Evolutionary conservation across 2,888 invertebrate species (phyloP).

Genomic region (Drosophila glabriapex): DNA sequence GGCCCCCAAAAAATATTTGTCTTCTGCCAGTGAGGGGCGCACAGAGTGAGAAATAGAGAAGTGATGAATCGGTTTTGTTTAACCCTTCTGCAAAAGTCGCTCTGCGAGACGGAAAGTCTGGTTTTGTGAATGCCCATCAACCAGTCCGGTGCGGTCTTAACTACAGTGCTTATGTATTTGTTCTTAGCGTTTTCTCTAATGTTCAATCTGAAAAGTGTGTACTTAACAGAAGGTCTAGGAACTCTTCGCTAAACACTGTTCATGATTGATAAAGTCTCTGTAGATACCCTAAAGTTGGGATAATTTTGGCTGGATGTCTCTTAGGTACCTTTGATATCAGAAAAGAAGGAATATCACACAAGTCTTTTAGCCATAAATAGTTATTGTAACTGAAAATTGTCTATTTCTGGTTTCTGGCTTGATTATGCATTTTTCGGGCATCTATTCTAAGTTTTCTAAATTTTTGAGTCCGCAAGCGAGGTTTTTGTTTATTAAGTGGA

Average conservation of each 20-base stretch:
- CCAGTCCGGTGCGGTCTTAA: not conserved
- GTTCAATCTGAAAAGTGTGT: not conserved
- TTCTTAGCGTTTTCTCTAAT: not conserved
- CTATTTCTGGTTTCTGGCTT: not conserved
- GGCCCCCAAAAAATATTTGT: not conserved
- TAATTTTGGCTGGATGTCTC: not conserved
- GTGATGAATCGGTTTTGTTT: not conserved
- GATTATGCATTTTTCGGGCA: not conserved
- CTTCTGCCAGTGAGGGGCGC: not conserved
- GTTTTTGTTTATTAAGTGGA: not conserved
- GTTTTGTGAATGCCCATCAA: not conserved
- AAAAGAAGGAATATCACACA: not conserved
- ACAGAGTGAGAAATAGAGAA: not conserved
- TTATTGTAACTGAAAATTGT: not conserved
- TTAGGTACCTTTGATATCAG: not conserved
- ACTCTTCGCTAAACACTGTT: not conserved
- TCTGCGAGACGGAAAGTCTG: no score
- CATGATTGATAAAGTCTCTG: not conserved
- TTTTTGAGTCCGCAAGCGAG: not conserved
- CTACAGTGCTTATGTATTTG: not conserved
- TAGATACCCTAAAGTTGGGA: not conserved
- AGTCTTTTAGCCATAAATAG: not conserved
- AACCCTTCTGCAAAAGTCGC: no score
- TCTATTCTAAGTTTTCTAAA: not conserved
- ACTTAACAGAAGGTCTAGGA: not conserved